Evolutionary conservation across 2,888 invertebrate species (phyloP).

Genomic region (Cephonodes hylas): DNA sequence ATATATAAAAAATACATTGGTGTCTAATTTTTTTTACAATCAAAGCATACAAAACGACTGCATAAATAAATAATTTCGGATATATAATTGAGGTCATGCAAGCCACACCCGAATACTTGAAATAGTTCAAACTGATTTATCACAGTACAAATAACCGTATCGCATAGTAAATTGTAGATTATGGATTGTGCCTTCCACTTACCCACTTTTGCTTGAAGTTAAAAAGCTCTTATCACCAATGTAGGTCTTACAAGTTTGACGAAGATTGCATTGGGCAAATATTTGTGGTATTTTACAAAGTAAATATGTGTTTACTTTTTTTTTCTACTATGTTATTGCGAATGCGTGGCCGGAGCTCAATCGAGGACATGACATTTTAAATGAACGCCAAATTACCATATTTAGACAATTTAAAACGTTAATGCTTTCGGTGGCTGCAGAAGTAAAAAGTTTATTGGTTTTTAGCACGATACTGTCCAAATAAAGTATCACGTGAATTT

Average conservation of each 20-base stretch:
- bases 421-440: too few relatives aligned
- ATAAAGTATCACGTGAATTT: too few relatives aligned
- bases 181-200: slow-evolving; percentile 10
- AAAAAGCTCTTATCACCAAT: slow-evolving; percentile 8
- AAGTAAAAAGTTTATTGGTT: too few relatives aligned
- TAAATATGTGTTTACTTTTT: background rate
- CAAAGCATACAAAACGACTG: too few relatives aligned
- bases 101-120: slow-evolving; percentile 42
- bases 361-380: too few relatives aligned
- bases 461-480: too few relatives aligned
- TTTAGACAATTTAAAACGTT: too few relatives aligned
- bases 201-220: slow-evolving; percentile 18
- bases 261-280: slow-evolving; percentile 16
- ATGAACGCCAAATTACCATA: too few relatives aligned
- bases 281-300: slow-evolving; percentile 17
- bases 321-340: background rate
- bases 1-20: too few relatives aligned
- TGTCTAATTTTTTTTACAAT: too few relatives aligned
- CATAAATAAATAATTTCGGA: too few relatives aligned
- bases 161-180: slow-evolving; percentile 16
- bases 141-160: slow-evolving; percentile 26
- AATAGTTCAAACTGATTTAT: slow-evolving; percentile 27
- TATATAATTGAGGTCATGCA: slow-evolving; percentile 53
- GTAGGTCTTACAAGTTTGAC: slow-evolving; percentile 6
- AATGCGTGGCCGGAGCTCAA: background rate